Evolutionary conservation across 2,113 vertebrate genomes (phyloP).

Genomic region (Sitta europaea): DNA sequence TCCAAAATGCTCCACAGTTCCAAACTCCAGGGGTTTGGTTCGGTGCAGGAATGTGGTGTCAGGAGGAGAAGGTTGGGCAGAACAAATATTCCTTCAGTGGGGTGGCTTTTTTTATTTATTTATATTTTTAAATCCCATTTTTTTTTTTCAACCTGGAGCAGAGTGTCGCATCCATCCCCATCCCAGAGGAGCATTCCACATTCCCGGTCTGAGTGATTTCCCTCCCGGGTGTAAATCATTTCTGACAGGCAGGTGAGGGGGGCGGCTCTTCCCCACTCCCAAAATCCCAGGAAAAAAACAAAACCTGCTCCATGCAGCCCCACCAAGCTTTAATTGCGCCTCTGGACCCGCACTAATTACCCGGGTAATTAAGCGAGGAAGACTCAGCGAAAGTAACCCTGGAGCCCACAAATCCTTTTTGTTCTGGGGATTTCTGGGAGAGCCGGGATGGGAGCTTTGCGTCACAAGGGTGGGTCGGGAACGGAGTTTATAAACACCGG

Average conservation of each 20-base stretch:
- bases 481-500: background rate
- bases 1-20: background rate
- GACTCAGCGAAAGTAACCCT: background rate
- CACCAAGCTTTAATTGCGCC: background rate
- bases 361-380: background rate
- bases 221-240: background rate
- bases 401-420: background rate
- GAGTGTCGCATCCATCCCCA: background rate
- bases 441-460: background rate
- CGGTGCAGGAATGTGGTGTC: background rate
- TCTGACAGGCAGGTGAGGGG: background rate
- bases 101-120: too few species aligned
- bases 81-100: too few species aligned
- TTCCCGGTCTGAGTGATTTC: background rate
- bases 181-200: background rate
- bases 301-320: background rate
- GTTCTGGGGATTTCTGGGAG: background rate
- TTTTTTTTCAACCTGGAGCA: fast-evolving
- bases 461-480: slow-evolving; percentile 21
- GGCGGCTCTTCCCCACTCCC: background rate
- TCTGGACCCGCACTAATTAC: background rate
- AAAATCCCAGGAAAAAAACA: background rate
- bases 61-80: background rate
- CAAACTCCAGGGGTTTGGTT: background rate
- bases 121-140: fast-evolving